Evolutionary conservation across 2,113 vertebrate genomes (phyloP), one percentile per base, ranked within the genome.

Genomic region (Bolborhynchus lineola): DNA sequence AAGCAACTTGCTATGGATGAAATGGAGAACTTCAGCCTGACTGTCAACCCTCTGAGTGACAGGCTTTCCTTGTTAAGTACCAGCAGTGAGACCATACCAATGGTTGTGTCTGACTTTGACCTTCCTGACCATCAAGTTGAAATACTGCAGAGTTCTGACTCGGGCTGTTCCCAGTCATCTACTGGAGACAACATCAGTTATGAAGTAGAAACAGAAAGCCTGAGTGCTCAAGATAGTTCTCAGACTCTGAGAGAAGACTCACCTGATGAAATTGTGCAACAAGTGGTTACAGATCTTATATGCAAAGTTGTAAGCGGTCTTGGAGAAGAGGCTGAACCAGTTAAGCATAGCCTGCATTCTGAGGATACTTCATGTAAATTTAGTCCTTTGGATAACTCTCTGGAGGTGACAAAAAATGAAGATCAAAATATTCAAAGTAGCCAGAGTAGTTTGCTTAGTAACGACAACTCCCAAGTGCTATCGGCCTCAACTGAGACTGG

Each of bases 1-100:
- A 98, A 97, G 72, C 97, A 97, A 10, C 98, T 98, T 64, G 96
- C 88, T 28, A 90, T 99, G 96, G 98, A 99, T 19, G 99, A 99
- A 96, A 99, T 99, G 98, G 99, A 99, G 97, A 99, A 98, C 24
- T 99, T 99, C 96, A 99, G 99, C 93, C 98, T 99, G 37, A 99
- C 99, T 4, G 99, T 99, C 86, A 99, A 99, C 96, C 99, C 99
- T 15, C 49, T 99, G 91, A 99, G 99, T 92, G 99, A 99, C 97
- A 98, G 99, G 74, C 98, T 99, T 83, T 99, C 99, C 53, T 97
- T 99, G 77, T 96, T 99, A 76, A 99, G 99, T 97, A 98, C 99
- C 78, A 99, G 99, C 97, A 99, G 99, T 63, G 99, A 99, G 97
- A 99, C 99, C 50, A 97, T 99, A 91, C 99, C 99, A 57, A 97